phyloP scores from a whole-genome alignment of 1,140 invertebrate species.

The Cydia fagiglandana region DNA sequence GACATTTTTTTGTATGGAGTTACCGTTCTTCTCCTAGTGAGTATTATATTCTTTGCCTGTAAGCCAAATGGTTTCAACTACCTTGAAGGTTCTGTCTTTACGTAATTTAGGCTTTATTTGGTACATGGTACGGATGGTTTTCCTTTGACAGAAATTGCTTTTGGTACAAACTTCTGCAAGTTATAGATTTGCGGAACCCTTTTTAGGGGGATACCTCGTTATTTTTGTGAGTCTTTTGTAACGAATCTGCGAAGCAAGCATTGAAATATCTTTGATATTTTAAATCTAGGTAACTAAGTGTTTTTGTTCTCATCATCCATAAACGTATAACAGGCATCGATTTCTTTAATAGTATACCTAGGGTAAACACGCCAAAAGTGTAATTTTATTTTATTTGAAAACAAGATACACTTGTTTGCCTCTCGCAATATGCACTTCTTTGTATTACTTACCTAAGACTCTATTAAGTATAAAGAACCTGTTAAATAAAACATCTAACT shows the following conservation, averaged over 20 bases:
- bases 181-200: neutral
- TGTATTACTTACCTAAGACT: too few species aligned
- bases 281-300: neutral
- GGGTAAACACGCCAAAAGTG: neutral
- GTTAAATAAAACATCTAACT: too few species aligned
- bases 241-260: neutral
- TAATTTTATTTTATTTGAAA: neutral
- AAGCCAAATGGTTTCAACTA: too few species aligned
- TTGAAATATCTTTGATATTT: neutral
- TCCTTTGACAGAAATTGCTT: neutral
- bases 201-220: conserved; percentile 2
- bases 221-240: neutral
- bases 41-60: too few species aligned
- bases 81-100: neutral
- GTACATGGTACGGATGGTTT: neutral
- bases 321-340: too few species aligned
- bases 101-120: neutral
- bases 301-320: neutral
- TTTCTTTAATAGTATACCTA: neutral
- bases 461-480: too few species aligned
- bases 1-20: too few species aligned
- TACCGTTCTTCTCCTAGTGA: too few species aligned
- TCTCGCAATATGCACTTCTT: too few species aligned
- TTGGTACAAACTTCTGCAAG: conserved; percentile 1
- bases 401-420: too few species aligned